These are phyloP conservation scores for Brachyistius frenatus DNA, from an alignment of 2,113 vertebrate species.

Conservation along the genomic window DNA sequence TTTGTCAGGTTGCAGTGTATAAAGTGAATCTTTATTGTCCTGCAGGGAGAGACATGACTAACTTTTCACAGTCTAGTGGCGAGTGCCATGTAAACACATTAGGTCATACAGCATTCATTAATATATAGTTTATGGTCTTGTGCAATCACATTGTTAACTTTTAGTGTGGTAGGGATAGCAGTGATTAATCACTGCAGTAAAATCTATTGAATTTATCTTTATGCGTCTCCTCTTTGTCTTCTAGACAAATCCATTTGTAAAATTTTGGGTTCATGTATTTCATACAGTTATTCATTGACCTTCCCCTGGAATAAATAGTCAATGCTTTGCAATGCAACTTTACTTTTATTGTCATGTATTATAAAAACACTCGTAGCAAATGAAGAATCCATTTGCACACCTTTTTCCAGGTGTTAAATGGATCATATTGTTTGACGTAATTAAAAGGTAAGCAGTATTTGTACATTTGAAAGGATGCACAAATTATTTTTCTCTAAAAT, in stretches of 20 bases:
- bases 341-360: no score
- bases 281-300: not conserved
- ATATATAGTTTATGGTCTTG: constrained; percentile 55
- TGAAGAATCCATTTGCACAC: no score
- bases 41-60: constrained; percentile 48
- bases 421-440: no score
- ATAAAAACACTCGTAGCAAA: no score
- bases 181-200: constrained; percentile 7
- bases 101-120: constrained; percentile 50
- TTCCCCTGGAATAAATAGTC: not conserved
- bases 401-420: no score
- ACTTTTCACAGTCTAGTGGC: constrained; percentile 61
- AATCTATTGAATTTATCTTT: constrained; percentile 17
- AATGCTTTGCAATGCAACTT: not conserved
- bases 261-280: not conserved
- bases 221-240: constrained; percentile 4
- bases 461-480: no score
- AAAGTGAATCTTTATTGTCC: constrained; percentile 67
- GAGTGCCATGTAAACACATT: constrained; percentile 62
- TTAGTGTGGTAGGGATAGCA: constrained; percentile 10
- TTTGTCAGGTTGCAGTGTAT: constrained; percentile 44
- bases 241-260: not conserved
- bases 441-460: no score
- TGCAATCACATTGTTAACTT: constrained; percentile 43
- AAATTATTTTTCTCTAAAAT: no score